Evolutionary conservation across 2,888 invertebrate species (phyloP).

Genomic region (Clepsis dumicolana): DNA sequence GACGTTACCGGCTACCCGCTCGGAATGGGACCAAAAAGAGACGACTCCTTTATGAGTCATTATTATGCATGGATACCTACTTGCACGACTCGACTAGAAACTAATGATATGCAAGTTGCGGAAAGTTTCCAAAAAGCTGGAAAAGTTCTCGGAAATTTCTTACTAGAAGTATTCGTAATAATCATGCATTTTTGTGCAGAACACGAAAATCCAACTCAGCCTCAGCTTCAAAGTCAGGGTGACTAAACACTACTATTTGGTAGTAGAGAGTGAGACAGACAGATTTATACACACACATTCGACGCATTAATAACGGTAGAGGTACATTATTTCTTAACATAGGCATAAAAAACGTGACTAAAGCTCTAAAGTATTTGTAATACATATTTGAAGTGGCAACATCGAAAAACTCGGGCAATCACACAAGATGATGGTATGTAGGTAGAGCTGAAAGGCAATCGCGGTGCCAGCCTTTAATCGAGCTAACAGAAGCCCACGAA

Average conservation of each 20-base stretch:
- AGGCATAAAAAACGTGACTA: too few relatives aligned
- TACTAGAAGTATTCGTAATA: too few relatives aligned
- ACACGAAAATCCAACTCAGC: too few relatives aligned
- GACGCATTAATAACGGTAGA: too few relatives aligned
- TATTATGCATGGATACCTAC: conserved; percentile 10
- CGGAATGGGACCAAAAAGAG: background rate
- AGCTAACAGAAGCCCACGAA: conserved; percentile 1
- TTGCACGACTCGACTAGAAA: too few relatives aligned
- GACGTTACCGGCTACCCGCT: conserved; percentile 2
- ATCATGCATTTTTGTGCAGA: too few relatives aligned
- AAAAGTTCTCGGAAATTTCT: too few relatives aligned
- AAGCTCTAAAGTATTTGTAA: background rate
- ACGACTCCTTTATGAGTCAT: conserved; percentile 5
- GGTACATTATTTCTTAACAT: background rate
- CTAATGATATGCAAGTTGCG: too few relatives aligned
- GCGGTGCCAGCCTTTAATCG: background rate
- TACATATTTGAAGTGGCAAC: background rate
- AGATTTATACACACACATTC: background rate
- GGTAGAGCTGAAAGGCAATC: background rate
- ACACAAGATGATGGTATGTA: background rate
- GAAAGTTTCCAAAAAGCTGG: too few relatives aligned
- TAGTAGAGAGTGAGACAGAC: too few relatives aligned
- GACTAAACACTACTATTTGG: too few relatives aligned
- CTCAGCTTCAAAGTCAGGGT: too few relatives aligned
- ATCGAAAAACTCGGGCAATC: background rate